A percentile compares a stretch with the other conserved stretches of the same genome.
Evolutionary conservation across 2,113 vertebrate genomes (phyloP).

Genomic region (Plectropomus leopardus): DNA sequence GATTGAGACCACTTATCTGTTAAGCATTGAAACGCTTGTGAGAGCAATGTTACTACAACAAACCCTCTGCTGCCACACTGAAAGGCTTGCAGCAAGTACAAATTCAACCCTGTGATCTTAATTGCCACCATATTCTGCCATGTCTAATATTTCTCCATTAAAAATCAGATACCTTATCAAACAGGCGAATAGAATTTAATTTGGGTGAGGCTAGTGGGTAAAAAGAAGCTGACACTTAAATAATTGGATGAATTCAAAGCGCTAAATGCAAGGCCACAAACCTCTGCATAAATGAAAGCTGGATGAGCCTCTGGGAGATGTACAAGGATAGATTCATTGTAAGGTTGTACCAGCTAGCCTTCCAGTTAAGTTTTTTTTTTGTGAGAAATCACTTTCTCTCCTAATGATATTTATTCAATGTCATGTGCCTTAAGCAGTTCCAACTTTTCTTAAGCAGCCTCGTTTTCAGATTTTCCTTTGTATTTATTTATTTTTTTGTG

Average conservation of each 20-base stretch:
- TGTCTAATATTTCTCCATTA: conserved; percentile 8
- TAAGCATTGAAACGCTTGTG: conserved; percentile 30
- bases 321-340: not conserved
- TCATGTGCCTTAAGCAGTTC: not conserved
- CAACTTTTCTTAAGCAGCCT: not conserved
- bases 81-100: conserved; percentile 26
- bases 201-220: not conserved
- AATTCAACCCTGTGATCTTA: conserved; percentile 25
- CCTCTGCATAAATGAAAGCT: conserved; percentile 10
- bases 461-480: not conserved
- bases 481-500: not conserved
- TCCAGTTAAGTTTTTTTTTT: not conserved
- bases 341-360: not conserved
- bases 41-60: conserved; percentile 7
- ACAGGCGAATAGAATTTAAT: conserved; percentile 16
- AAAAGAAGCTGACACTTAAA: conserved; percentile 37
- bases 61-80: conserved; percentile 24
- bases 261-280: conserved; percentile 24
- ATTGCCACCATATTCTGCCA: conserved; percentile 18
- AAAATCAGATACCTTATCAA: conserved; percentile 36
- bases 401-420: conserved; percentile 5
- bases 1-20: conserved; percentile 50
- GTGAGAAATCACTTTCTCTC: not conserved
- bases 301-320: conserved; percentile 12
- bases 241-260: conserved; percentile 17